These are phyloP conservation scores for Semaprochilodus insignis DNA, from an alignment of 2,797 vertebrate species.

Conservation along the genomic window DNA sequence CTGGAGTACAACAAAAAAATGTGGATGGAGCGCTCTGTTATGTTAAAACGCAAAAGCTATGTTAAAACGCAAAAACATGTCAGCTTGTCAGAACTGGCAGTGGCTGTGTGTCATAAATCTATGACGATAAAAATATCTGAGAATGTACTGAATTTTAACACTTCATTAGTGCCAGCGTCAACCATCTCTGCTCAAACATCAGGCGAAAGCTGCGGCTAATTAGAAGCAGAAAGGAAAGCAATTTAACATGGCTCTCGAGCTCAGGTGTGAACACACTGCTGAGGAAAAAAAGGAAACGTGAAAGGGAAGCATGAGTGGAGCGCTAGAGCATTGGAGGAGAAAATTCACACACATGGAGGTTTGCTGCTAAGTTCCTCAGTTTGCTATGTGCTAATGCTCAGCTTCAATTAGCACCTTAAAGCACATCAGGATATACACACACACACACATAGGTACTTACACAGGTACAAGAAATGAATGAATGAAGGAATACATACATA, in stretches of 20 bases:
- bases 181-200: constrained; percentile 42
- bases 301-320: constrained; percentile 8
- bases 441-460: neutral
- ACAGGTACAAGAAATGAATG: no score
- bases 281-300: constrained; percentile 15
- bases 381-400: constrained; percentile 34
- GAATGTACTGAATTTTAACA: constrained; percentile 21
- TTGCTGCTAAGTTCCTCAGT: constrained; percentile 26
- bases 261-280: constrained; percentile 47
- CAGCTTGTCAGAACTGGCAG: no score
- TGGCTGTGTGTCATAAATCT: no score
- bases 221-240: constrained; percentile 36
- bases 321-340: neutral
- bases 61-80: no score
- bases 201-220: constrained; percentile 28
- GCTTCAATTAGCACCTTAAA: neutral
- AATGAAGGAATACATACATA: no score
- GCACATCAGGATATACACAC: neutral
- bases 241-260: constrained; percentile 25
- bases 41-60: no score
- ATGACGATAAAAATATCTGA: neutral
- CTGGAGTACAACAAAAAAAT: no score
- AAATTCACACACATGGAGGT: neutral
- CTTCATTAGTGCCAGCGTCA: constrained; percentile 39
- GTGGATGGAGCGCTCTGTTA: no score